Evolutionary conservation across 2,888 invertebrate genomes (phyloP).

Genomic region (Pteria penguin): DNA sequence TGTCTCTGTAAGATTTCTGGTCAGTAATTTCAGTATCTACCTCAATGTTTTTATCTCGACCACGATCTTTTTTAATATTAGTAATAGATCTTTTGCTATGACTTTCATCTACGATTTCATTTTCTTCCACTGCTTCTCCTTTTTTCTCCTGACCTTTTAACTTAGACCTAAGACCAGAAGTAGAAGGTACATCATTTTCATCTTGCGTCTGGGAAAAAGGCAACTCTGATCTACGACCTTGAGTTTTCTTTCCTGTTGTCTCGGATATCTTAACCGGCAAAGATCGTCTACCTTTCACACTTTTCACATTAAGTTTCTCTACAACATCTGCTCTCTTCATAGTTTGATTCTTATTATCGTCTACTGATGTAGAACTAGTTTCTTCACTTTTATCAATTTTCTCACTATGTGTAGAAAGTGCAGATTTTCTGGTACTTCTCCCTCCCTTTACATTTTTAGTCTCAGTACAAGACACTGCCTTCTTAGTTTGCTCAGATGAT

Average conservation of each 20-base stretch:
- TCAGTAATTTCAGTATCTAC: background rate
- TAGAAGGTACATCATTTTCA: background rate
- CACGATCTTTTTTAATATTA: too few species aligned
- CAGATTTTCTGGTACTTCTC: background rate
- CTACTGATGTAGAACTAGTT: too few species aligned
- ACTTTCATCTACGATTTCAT: too few species aligned
- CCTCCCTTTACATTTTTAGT: background rate
- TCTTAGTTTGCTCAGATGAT: background rate
- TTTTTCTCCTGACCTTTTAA: background rate
- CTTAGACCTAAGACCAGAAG: background rate
- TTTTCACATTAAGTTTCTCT: background rate
- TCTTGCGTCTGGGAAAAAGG: background rate
- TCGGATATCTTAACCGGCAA: background rate
- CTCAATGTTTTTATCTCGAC: background rate
- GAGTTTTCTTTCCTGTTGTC: background rate
- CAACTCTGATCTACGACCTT: conserved; percentile 1
- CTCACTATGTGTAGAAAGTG: too few species aligned
- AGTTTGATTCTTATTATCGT: too few species aligned
- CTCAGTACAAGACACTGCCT: background rate
- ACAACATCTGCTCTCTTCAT: background rate
- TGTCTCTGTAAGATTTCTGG: too few species aligned
- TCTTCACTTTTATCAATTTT: too few species aligned
- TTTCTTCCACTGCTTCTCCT: background rate
- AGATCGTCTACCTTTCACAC: background rate
- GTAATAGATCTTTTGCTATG: too few species aligned